Base-by-base conservation (phyloP, 2,797 vertebrate species). In the Bradypodion pumilum region DNA sequence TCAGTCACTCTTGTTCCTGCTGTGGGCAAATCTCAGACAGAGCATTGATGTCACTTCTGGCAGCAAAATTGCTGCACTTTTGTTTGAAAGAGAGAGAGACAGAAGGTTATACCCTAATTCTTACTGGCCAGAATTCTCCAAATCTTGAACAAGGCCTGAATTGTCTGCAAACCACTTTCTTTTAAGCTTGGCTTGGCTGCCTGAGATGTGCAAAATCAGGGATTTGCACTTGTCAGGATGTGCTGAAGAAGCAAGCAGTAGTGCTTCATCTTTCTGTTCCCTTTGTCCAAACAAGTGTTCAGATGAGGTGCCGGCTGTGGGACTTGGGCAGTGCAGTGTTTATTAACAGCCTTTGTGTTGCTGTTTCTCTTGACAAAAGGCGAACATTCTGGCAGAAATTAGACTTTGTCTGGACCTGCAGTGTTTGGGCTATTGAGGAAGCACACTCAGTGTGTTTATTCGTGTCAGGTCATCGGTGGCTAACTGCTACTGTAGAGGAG, bases 291-390 rank as follows among this genome's bases (percentile, higher is more conserved):
- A 80, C 40, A 72, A 70, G 21, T 62, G 5, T 80, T 87, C 62
- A 62, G n/a, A 42, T 27, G 29, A 66, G 23, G 59, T 70, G 65
- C 35, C 56, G 44, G 56, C 35, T n/a, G 12, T 40, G 49, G 35
- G 32, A 44, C 77, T 77, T 72, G 37, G 37, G 32, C 66, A 70
- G 63, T 75, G 35, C 56, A 63, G n/a, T 69, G 59, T 62, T 76
- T 85, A 60, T 77, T 74, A 80, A 29, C 56, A 32, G 21, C 46
- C 46, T 73, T 78, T 44, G 21, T 59, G 16, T 49, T 81, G 63
- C 52, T 75, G 49, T 7, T 76, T 80, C 72, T 80, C 65, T 81
- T 85, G 73, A n/a, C n/a, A 76, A 81, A 75, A 81, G 32, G 44
- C 15, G 73, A 66, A 44, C 63, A 37, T 66, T 66, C 44, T 75